Conservation (phyloP, 2,797 vertebrate genomes). For the Tauraco hartlaubi region DNA sequence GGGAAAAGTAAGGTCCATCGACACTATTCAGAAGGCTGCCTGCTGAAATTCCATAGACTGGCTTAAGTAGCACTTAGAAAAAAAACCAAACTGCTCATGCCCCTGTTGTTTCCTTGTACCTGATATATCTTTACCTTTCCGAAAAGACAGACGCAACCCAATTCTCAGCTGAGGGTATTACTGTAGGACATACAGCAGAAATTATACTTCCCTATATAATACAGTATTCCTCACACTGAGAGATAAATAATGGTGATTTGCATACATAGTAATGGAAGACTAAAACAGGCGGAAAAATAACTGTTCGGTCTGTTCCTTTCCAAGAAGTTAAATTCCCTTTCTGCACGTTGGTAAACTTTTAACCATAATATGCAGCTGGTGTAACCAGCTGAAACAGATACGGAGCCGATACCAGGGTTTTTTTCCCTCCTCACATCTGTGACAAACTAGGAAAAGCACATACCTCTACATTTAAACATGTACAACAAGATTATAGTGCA, state of each 20-base stretch:
- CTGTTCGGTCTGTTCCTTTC: background rate
- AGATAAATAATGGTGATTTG: background rate
- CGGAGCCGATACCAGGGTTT: background rate
- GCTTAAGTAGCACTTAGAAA: background rate
- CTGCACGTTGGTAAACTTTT: background rate
- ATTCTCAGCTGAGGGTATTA: background rate
- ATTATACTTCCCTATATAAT: background rate
- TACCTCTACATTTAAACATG: background rate
- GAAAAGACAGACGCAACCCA: background rate
- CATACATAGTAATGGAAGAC: background rate
- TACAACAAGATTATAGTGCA: background rate
- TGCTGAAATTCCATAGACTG: background rate
- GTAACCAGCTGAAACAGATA: background rate
- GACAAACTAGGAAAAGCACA: background rate
- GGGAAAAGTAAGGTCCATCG: background rate
- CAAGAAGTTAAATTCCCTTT: background rate
- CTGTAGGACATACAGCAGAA: background rate
- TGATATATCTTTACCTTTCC: background rate
- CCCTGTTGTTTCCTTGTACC: background rate
- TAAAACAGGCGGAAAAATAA: background rate
- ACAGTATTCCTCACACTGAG: background rate
- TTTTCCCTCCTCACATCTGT: accelerated
- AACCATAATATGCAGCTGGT: background rate
- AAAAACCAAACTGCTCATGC: background rate
- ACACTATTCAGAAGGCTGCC: background rate